These are phyloP conservation scores for Drosophila sulfurigaster DNA, from an alignment of 1,140 invertebrate genomes.

Conservation along the genomic window DNA sequence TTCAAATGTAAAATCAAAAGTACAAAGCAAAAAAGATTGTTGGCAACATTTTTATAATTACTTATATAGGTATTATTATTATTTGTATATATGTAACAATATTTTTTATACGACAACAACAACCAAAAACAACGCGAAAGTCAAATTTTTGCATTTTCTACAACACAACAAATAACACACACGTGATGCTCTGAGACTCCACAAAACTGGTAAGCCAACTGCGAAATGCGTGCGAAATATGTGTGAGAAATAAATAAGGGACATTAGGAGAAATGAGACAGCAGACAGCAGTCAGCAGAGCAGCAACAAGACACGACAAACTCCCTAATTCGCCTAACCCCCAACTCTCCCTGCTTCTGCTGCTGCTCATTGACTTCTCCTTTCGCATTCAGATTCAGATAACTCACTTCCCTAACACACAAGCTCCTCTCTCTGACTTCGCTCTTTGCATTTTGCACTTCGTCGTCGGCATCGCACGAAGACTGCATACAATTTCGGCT, in stretches of 20 bases:
- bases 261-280: conserved; percentile 39
- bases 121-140: conserved; percentile 36
- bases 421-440: conserved; percentile 5
- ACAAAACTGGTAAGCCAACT: conserved; percentile 72
- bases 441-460: conserved; percentile 23
- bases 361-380: conserved; percentile 22
- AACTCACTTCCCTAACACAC: conserved; percentile 25
- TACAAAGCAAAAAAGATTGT: conserved; percentile 82
- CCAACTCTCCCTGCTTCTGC: background rate
- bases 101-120: conserved; percentile 79
- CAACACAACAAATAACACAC: conserved; percentile 51
- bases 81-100: conserved; percentile 77
- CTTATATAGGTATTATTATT: conserved; percentile 77
- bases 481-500: conserved; percentile 67
- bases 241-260: conserved; percentile 19
- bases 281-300: background rate
- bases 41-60: conserved; percentile 82
- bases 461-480: conserved; percentile 51
- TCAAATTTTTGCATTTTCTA: conserved; percentile 53
- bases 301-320: background rate
- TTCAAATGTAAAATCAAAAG: conserved; percentile 81
- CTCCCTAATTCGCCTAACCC: background rate
- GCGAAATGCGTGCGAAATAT: conserved; percentile 27
- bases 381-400: conserved; percentile 8
- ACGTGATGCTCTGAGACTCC: conserved; percentile 75